A percentile compares a stretch with the other conserved stretches of the same genome.
These are phyloP conservation scores for Cheilosia impressa DNA, from an alignment of 2,888 invertebrate genomes.

Conservation along the genomic window DNA sequence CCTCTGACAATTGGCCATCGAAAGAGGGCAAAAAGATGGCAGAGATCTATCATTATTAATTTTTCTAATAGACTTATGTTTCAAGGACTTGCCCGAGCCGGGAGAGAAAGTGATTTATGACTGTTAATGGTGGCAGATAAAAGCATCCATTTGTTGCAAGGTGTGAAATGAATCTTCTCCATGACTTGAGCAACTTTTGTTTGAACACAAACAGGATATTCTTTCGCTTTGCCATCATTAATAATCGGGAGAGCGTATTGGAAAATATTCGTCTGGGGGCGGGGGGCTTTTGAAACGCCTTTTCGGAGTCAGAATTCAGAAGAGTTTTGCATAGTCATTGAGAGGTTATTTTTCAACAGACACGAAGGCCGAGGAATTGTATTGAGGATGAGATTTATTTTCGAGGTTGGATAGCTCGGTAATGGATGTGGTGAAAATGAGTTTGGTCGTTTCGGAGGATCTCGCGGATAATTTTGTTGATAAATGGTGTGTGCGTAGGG, in stretches of 20 bases:
- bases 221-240: constrained; percentile 44
- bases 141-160: constrained; percentile 38
- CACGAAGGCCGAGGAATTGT: not conserved
- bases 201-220: constrained; percentile 20
- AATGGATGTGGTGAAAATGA: not conserved
- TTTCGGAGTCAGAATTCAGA: not conserved
- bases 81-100: constrained; percentile 48
- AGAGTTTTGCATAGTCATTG: constrained; percentile 19
- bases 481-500: too few relatives aligned
- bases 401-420: not conserved
- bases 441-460: not conserved
- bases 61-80: constrained; percentile 50
- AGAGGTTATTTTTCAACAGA: constrained; percentile 1
- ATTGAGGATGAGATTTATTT: constrained; percentile 2
- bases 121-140: constrained; percentile 58
- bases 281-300: constrained; percentile 5
- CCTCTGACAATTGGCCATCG: constrained; percentile 44
- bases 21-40: constrained; percentile 28
- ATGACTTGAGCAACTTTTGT: constrained; percentile 54
- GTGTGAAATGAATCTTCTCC: constrained; percentile 30
- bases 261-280: not conserved
- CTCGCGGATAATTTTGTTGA: not conserved
- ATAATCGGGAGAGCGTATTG: constrained; percentile 37
- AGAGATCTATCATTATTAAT: constrained; percentile 66
- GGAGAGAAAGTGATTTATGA: constrained; percentile 64